Evolutionary conservation across 2,888 invertebrate genomes (phyloP).

Genomic region (Scaptomyza reducta): DNA sequence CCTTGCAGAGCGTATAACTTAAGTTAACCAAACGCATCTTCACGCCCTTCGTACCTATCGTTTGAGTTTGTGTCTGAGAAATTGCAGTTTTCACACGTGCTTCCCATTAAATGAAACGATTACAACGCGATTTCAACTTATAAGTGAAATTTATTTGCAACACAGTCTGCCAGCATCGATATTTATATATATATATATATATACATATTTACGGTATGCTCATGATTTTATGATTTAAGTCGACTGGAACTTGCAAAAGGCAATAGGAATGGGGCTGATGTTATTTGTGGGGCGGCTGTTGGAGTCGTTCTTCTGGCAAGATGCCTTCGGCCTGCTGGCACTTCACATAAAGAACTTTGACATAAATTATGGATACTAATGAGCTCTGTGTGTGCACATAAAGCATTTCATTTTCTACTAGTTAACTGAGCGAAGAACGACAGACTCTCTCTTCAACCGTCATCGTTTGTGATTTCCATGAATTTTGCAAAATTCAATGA

Average conservation of each 20-base stretch:
- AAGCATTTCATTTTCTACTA: constrained; percentile 61
- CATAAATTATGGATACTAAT: constrained; percentile 80
- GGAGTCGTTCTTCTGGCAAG: constrained; percentile 10
- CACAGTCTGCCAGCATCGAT: constrained; percentile 34
- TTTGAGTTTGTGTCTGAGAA: constrained; percentile 47
- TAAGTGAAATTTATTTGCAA: constrained; percentile 81
- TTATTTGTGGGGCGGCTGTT: constrained; percentile 51
- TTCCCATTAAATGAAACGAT: constrained; percentile 82
- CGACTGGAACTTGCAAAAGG: constrained; percentile 30
- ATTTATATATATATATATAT: constrained; percentile 17
- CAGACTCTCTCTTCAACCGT: not conserved
- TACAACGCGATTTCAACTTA: constrained; percentile 75
- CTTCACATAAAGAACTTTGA: constrained; percentile 75
- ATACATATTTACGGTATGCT: constrained; percentile 28
- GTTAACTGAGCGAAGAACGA: constrained; percentile 23
- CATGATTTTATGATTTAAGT: constrained; percentile 69
- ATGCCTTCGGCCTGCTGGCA: constrained; percentile 41
- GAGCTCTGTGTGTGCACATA: constrained; percentile 70
- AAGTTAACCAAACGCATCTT: constrained; percentile 5
- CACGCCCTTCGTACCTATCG: constrained; percentile 9
- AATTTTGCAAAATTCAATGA: constrained; percentile 28
- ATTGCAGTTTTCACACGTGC: constrained; percentile 81
- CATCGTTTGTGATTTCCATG: constrained; percentile 48
- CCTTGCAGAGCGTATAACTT: constrained; percentile 1
- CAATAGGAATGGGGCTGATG: not conserved